Percentiles rank a stretch among this genome's conserved stretches.
Evolutionary conservation across 2,113 vertebrate genomes (phyloP).

Genomic region (Limnothrissa miodon): DNA sequence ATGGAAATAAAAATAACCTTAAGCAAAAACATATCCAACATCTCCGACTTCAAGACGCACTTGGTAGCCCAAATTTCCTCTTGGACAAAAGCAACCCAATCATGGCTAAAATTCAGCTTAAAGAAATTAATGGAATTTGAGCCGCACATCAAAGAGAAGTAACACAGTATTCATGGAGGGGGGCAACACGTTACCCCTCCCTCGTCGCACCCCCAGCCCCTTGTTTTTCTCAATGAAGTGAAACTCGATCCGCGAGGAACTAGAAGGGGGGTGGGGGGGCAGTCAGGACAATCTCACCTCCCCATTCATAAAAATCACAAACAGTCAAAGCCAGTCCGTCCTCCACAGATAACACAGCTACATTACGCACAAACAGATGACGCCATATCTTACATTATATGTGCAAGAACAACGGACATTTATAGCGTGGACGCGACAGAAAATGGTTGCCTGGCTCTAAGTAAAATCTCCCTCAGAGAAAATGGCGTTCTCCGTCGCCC

Average conservation of each 20-base stretch:
- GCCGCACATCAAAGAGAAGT: not conserved
- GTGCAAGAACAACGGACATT: constrained; percentile 2
- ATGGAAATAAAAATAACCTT: not conserved
- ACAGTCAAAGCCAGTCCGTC: constrained; percentile 36
- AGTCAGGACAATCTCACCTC: constrained; percentile 37
- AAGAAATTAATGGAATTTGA: not conserved
- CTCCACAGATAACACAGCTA: constrained; percentile 37
- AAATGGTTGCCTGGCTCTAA: constrained; percentile 59
- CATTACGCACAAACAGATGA: constrained; percentile 12
- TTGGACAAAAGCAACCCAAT: not conserved
- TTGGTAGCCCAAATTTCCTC: not conserved
- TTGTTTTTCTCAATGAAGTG: constrained; percentile 79
- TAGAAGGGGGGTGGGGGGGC: constrained; percentile 19
- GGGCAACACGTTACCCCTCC: constrained; percentile 25
- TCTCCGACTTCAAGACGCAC: not conserved
- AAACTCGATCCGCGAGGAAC: constrained; percentile 68
- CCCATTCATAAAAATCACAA: constrained; percentile 72
- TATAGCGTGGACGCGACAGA: constrained; percentile 23
- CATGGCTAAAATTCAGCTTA: not conserved
- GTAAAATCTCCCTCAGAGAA: constrained; percentile 61
- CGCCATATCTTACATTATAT: not conserved
- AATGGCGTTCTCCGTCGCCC: constrained; percentile 65
- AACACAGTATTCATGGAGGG: constrained; percentile 12
- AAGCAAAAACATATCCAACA: not conserved
- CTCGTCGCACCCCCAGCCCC: constrained; percentile 44